Conservation (phyloP, 2,797 vertebrate species). For the Falco naumanni region DNA sequence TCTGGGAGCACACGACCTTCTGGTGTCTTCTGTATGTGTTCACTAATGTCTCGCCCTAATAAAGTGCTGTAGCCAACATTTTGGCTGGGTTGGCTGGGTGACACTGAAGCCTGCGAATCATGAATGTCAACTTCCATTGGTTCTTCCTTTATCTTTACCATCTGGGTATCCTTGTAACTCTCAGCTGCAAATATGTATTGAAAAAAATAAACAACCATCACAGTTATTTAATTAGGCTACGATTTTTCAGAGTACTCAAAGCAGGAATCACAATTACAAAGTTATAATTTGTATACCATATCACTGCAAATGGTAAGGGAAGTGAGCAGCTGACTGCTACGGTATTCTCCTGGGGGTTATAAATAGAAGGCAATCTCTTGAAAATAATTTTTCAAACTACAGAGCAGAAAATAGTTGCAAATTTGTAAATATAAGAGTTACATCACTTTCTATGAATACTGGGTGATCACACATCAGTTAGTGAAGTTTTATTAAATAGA, state of each 20-base stretch:
- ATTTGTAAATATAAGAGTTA: constrained; percentile 1
- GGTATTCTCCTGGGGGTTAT: background rate
- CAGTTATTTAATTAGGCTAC: constrained; percentile 48
- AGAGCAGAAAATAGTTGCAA: background rate
- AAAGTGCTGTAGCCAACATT: constrained; percentile 92
- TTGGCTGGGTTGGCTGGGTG: constrained; percentile 73
- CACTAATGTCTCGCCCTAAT: constrained; percentile 87
- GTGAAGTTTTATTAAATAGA: background rate
- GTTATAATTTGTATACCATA: background rate
- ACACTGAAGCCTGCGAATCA: constrained; percentile 81
- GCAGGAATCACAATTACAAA: constrained; percentile 24
- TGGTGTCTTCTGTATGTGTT: constrained; percentile 86
- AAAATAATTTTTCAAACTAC: constrained; percentile 25
- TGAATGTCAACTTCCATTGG: constrained; percentile 97
- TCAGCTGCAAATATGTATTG: constrained; percentile 78
- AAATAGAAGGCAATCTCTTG: constrained; percentile 44
- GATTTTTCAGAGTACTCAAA: constrained; percentile 36
- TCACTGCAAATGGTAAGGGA: background rate
- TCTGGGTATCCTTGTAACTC: constrained; percentile 94
- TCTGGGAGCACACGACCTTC: constrained; percentile 89
- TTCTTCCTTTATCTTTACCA: constrained; percentile 91
- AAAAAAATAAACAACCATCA: background rate
- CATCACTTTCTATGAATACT: background rate
- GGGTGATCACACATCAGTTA: background rate
- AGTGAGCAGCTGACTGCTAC: constrained; percentile 13